Percentiles rank a stretch among this genome's conserved stretches.
phyloP scores from a whole-genome alignment of 2,113 vertebrate species.

The Xenopus borealis region DNA sequence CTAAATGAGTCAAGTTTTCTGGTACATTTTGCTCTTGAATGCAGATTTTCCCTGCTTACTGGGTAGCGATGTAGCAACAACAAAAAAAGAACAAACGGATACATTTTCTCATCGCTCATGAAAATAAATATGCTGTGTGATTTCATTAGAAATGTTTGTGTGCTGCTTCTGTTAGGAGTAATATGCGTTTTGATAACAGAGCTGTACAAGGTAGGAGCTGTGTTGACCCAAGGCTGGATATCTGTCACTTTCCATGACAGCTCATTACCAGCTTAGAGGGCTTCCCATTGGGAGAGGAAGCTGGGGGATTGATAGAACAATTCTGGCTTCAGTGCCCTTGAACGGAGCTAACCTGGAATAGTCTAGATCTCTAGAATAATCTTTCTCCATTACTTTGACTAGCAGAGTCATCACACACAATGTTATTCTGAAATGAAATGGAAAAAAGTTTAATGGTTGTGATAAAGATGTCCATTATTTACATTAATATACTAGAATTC shows the following conservation, averaged over 20 bases:
- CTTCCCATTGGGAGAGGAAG: constrained; percentile 22
- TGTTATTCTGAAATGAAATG: constrained; percentile 10
- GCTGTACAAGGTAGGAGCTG: constrained; percentile 3
- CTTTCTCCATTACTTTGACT: constrained; percentile 33
- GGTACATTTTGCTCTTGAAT: too few relatives aligned
- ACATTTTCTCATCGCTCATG: constrained; percentile 1
- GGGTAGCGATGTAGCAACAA: too few relatives aligned
- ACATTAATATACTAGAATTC: constrained; percentile 20
- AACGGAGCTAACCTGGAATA: constrained; percentile 21
- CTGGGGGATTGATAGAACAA: constrained; percentile 29
- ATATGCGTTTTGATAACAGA: constrained; percentile 21
- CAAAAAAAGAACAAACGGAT: too few relatives aligned
- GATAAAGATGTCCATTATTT: constrained; percentile 32
- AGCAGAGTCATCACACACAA: constrained; percentile 11
- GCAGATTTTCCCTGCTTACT: too few relatives aligned
- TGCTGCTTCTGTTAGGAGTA: neutral
- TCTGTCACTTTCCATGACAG: constrained; percentile 34
- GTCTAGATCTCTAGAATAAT: constrained; percentile 17
- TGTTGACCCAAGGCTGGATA: constrained; percentile 42
- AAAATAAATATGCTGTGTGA: constrained; percentile 27
- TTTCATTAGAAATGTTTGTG: constrained; percentile 9
- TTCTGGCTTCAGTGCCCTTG: constrained; percentile 27
- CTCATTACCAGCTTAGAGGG: constrained; percentile 38
- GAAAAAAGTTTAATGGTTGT: constrained; percentile 27
- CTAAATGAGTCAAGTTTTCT: too few relatives aligned